Evolutionary conservation across 2,888 invertebrate genomes (phyloP).

Genomic region (Aphodius sticticus): DNA sequence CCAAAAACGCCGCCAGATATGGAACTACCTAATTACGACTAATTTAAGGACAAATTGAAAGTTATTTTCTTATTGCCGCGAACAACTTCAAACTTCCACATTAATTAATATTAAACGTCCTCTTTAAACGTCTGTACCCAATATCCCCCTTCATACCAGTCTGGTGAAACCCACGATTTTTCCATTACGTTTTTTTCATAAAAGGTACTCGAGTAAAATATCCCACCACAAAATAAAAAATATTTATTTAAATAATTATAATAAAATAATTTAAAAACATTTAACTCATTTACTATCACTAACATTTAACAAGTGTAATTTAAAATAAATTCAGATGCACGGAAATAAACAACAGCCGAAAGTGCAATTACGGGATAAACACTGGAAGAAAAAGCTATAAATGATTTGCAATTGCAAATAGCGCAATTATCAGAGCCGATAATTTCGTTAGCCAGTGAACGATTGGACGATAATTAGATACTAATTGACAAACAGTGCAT

Average conservation of each 20-base stretch:
- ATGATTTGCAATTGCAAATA: neutral
- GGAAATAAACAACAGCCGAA: too few relatives aligned
- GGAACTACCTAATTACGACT: neutral
- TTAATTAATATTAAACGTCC: neutral
- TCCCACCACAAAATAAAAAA: too few relatives aligned
- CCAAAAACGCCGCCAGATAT: neutral
- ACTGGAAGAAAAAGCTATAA: neutral
- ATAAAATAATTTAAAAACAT: too few relatives aligned
- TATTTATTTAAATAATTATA: too few relatives aligned
- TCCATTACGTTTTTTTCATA: too few relatives aligned
- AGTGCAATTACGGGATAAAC: neutral
- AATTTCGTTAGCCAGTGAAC: neutral
- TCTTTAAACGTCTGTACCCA: neutral
- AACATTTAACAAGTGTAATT: too few relatives aligned
- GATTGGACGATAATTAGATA: neutral
- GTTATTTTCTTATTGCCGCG: neutral
- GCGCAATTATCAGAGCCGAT: neutral
- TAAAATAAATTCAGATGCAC: too few relatives aligned
- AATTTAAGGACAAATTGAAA: conserved; percentile 4
- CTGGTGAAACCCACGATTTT: too few relatives aligned
- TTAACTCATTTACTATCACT: too few relatives aligned
- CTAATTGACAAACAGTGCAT: neutral
- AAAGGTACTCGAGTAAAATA: too few relatives aligned
- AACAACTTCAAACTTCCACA: neutral
- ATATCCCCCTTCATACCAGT: neutral